Evolutionary conservation across 92 coral and sea anemone genomes (phyloP), one percentile per base, ranked within the genome.

Genomic region (Epizoanthus fatuus): DNA sequence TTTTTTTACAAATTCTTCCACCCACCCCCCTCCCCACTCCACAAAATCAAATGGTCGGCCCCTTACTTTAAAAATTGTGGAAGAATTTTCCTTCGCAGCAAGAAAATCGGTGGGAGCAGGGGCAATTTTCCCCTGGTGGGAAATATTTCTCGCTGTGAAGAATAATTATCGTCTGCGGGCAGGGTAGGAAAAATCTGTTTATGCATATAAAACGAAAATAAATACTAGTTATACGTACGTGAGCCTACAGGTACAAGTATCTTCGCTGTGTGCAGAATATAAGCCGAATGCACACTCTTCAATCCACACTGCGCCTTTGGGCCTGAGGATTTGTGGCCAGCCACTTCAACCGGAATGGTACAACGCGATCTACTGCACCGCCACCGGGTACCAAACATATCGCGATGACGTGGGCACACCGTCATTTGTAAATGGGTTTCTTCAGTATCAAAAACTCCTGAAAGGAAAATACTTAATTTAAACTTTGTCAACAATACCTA

Each of bases 361-460:
- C 91, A 87, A 32, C 86, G 81, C 72, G 81, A 16, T 66, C 72
- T 81, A 15, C 52, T 67, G 38, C 87, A 49, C 10, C 87, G 74
- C 87, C 87, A 88, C 17, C 87, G 84, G 13, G 19, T 37, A 29
- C 83, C 91, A 63, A 56, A 74, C 60, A 74, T 7, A 45, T 69
- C 80, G 69, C 88, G 80, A 51, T 88, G 92, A 45, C 72, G 88
- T 37, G 80, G 85, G 77, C 92, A 88, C 3, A 88, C 83, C 5
- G 92, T 83, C 87, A 88, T 16, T 7, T 45, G 37, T 57, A 58
- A 47, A 59, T 88, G 64, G 15, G 37, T 17, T 9, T 53, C 78
- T 16, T 81, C 40, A 40, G 54, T 60, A 37, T 73, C 87, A 74
- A 81, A 88, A 25, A 88, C 72, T 19, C 91, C 84, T 88, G 64